A percentile compares a stretch with the other conserved stretches of the same genome.
These are phyloP conservation scores for Actinia tenebrosa DNA, from an alignment of 64 coral and sea anemone genomes.

Conservation along the genomic window DNA sequence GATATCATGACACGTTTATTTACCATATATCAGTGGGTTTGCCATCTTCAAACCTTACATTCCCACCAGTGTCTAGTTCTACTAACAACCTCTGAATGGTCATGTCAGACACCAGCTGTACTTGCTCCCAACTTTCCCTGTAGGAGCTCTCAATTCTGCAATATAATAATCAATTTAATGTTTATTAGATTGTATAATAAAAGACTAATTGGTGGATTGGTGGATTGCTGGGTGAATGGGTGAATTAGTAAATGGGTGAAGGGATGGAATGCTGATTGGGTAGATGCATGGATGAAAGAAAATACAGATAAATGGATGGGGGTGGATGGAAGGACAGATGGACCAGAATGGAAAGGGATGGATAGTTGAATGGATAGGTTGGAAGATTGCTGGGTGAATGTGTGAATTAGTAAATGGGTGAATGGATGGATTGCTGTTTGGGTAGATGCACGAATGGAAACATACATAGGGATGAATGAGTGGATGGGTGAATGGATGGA, in stretches of 20 bases:
- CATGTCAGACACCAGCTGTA: slow-evolving; percentile 68
- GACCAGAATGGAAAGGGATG: too few relatives aligned
- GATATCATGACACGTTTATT: background rate
- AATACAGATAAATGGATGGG: background rate
- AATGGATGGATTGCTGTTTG: too few relatives aligned
- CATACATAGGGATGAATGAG: too few relatives aligned
- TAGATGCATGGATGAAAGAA: background rate
- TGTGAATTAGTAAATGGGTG: too few relatives aligned
- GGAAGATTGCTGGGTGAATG: too few relatives aligned
- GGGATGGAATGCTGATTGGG: too few relatives aligned
- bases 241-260: too few relatives aligned
- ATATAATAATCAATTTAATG: background rate
- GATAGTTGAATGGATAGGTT: too few relatives aligned
- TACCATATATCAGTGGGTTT: slow-evolving; percentile 79
- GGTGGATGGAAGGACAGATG: background rate
- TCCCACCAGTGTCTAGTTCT: slow-evolving; percentile 89
- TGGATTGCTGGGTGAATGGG: too few relatives aligned
- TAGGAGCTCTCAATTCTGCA: slow-evolving; percentile 82
- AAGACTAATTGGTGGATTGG: background rate
- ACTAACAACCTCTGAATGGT: slow-evolving; percentile 80
- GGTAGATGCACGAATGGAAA: too few relatives aligned
- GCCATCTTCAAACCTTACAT: slow-evolving; percentile 96
- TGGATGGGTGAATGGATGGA: too few relatives aligned
- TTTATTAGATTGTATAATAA: background rate
- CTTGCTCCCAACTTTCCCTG: slow-evolving; percentile 80